Evolutionary conservation across 2,797 vertebrate species (phyloP).

Genomic region (Phoxinus dragarum): DNA sequence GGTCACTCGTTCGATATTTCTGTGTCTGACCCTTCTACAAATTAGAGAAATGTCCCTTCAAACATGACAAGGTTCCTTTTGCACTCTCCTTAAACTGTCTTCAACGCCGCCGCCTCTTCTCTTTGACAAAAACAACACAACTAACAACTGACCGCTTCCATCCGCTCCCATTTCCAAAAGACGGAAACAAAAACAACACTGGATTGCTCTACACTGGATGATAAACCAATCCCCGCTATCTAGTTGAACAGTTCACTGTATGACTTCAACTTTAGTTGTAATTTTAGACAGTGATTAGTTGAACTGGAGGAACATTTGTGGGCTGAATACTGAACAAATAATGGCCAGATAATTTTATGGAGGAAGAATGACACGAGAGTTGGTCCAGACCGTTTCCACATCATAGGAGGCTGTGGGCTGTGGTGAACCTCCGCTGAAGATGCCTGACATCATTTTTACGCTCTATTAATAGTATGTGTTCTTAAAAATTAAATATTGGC

Average conservation of each 20-base stretch:
- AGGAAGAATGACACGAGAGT: constrained; percentile 32
- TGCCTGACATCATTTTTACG: not conserved
- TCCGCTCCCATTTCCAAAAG: constrained; percentile 42
- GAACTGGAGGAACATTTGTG: constrained; percentile 33
- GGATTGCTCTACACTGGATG: constrained; percentile 22
- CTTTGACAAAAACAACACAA: constrained; percentile 39
- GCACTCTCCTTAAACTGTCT: constrained; percentile 43
- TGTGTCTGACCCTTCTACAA: constrained; percentile 61
- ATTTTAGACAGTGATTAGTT: constrained; percentile 20
- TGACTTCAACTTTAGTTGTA: not conserved
- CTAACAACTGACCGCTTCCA: constrained; percentile 42
- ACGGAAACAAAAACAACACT: constrained; percentile 26
- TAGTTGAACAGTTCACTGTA: constrained; percentile 3
- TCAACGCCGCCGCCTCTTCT: constrained; percentile 8
- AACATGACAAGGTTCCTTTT: constrained; percentile 58
- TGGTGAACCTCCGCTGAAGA: constrained; percentile 28
- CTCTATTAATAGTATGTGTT: constrained; percentile 40
- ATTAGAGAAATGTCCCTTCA: constrained; percentile 52
- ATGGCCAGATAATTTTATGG: constrained; percentile 26
- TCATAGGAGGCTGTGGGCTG: constrained; percentile 22
- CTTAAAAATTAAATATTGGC: not conserved
- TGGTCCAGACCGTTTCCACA: constrained; percentile 23
- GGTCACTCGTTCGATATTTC: constrained; percentile 39
- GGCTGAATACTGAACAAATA: constrained; percentile 27
- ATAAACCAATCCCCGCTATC: not conserved